A percentile compares a stretch with the other conserved stretches of the same genome.
Evolutionary conservation across 2,888 invertebrate genomes (phyloP).

Genomic region (Pollenia angustigena): DNA sequence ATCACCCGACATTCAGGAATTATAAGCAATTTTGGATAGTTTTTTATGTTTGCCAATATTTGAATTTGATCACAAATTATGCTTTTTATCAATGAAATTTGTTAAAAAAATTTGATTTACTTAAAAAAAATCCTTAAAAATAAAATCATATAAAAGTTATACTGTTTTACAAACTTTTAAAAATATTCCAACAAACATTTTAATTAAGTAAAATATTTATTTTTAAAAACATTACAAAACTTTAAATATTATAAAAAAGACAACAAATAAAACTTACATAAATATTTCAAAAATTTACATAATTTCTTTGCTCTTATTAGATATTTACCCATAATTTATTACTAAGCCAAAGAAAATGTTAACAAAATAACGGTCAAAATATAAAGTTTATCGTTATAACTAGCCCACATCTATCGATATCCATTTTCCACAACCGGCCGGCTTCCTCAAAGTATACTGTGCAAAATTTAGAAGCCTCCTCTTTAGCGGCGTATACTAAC

Average conservation of each 20-base stretch:
- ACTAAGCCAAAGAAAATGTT: not conserved
- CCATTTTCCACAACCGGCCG: not conserved
- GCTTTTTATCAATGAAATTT: no score
- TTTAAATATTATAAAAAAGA: not conserved
- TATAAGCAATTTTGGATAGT: no score
- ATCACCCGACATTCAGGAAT: no score
- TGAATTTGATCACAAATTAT: no score
- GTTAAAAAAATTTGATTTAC: no score
- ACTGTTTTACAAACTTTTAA: no score
- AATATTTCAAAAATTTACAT: not conserved
- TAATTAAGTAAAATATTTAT: no score
- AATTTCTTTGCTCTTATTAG: not conserved
- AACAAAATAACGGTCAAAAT: not conserved
- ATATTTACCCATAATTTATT: not conserved
- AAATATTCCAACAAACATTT: no score
- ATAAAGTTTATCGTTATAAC: slow-evolving; percentile 8
- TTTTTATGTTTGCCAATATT: no score
- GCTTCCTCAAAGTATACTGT: not conserved
- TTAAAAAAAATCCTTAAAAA: no score
- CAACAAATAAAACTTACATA: not conserved
- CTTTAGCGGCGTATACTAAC: slow-evolving; percentile 44
- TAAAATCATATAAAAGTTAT: no score
- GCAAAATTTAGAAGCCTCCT: slow-evolving; percentile 25
- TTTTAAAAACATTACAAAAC: no score
- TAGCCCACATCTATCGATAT: not conserved